A percentile compares a stretch with the other conserved stretches of the same genome.
Conservation (phyloP, 1,140 invertebrate species). For the Eriocheir sinensis region DNA sequence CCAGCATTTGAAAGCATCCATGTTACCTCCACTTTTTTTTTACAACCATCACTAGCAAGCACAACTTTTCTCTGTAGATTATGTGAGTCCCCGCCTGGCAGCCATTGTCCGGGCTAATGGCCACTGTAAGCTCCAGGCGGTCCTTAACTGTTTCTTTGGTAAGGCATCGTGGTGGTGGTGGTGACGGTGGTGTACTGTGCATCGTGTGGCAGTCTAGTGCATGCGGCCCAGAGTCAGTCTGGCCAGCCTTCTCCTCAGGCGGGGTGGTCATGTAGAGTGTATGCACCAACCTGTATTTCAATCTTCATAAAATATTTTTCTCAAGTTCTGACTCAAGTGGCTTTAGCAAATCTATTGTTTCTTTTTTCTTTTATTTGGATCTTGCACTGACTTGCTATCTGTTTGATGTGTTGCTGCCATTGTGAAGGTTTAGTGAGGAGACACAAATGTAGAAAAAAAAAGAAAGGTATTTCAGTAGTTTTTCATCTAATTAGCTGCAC, state of each 20-base stretch:
- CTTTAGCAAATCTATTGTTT: neutral
- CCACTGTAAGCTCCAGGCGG: conserved; percentile 72
- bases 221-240: conserved; percentile 3
- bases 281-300: neutral
- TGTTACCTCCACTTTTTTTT: conserved; percentile 52
- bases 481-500: neutral
- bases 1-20: neutral
- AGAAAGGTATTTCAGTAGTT: neutral
- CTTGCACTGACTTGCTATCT: neutral
- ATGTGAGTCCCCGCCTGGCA: conserved; percentile 76
- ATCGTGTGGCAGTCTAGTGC: neutral
- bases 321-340: neutral
- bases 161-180: conserved; percentile 59
- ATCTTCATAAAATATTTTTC: no score
- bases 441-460: neutral
- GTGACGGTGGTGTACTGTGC: conserved; percentile 18
- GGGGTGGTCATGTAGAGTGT: neutral
- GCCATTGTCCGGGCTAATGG: conserved; percentile 73
- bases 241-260: neutral
- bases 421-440: neutral
- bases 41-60: conserved; percentile 51
- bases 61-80: conserved; percentile 69
- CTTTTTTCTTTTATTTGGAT: neutral
- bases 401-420: neutral
- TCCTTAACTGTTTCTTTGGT: conserved; percentile 78